A percentile compares a stretch with the other conserved stretches of the same genome.
Conservation (phyloP, 2,797 vertebrate species). For the Huso huso region DNA sequence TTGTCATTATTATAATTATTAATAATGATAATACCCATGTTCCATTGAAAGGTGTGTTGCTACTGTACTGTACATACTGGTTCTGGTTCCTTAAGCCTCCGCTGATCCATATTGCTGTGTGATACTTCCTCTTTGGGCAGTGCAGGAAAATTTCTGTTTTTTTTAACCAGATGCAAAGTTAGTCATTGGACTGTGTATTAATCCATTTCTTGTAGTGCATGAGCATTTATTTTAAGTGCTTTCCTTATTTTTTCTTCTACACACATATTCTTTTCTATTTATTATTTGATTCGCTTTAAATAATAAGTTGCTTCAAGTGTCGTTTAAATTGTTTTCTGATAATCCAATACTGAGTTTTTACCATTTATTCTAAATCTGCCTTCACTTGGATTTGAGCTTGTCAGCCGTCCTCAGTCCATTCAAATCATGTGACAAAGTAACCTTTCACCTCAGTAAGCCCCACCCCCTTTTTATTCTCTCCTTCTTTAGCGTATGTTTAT, state of each 20-base stretch:
- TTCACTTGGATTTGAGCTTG: no score
- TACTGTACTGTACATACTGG: conserved; percentile 14
- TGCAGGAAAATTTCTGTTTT: no score
- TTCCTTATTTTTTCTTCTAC: conserved; percentile 28
- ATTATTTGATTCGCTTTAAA: conserved; percentile 29
- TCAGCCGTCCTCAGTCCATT: no score
- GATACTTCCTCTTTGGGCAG: conserved; percentile 20
- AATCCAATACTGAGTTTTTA: no score
- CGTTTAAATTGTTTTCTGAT: no score
- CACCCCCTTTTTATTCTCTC: no score
- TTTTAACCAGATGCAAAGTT: conserved; percentile 2
- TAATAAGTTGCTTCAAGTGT: no score
- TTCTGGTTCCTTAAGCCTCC: not conserved
- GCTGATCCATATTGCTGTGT: conserved; percentile 13
- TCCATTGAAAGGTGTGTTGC: conserved; percentile 15
- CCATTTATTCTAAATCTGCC: no score
- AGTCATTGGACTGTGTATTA: not conserved
- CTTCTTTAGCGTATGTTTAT: no score
- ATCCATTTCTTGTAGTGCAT: conserved; percentile 4
- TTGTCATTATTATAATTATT: conserved; percentile 9
- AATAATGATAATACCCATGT: conserved; percentile 9
- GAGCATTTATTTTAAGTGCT: conserved; percentile 21
- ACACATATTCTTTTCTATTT: conserved; percentile 31
- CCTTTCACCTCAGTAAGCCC: no score
- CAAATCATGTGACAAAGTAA: no score